Evolutionary conservation across 2,113 vertebrate species (phyloP).

Genomic region (Nibea albiflora): DNA sequence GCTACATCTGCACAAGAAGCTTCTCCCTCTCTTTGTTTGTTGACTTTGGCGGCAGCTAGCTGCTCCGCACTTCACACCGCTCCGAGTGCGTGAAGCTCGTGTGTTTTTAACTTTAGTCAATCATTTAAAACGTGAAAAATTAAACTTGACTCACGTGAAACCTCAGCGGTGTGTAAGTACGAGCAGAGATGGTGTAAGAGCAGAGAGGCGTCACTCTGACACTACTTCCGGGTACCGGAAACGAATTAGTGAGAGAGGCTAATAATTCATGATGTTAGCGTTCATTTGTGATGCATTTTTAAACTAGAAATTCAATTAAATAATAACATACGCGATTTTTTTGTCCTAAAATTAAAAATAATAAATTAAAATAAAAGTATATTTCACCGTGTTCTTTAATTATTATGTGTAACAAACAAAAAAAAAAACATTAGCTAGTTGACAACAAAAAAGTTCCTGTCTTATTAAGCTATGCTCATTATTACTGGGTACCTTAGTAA

Average conservation of each 20-base stretch:
- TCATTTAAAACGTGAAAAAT: not conserved
- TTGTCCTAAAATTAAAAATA: too few species aligned
- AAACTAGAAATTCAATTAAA: too few species aligned
- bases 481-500: too few species aligned
- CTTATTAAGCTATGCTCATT: too few species aligned
- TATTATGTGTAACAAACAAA: too few species aligned
- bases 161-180: not conserved
- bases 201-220: not conserved
- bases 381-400: too few species aligned
- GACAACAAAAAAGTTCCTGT: too few species aligned
- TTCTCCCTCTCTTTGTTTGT: not conserved
- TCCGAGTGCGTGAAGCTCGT: rapidly evolving
- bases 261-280: too few species aligned
- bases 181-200: not conserved
- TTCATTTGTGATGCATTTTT: too few species aligned
- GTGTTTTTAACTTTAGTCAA: not conserved
- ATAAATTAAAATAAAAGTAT: too few species aligned
- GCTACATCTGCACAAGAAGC: not conserved
- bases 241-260: not conserved
- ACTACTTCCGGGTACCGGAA: constrained; percentile 7
- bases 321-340: too few species aligned
- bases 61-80: rapidly evolving
- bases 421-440: too few species aligned
- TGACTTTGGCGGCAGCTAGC: not conserved
- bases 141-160: constrained; percentile 77